Percentiles rank a stretch among this genome's conserved stretches.
These are phyloP conservation scores for Callionymus lyra DNA, from an alignment of 2,113 vertebrate species.

Conservation along the genomic window DNA sequence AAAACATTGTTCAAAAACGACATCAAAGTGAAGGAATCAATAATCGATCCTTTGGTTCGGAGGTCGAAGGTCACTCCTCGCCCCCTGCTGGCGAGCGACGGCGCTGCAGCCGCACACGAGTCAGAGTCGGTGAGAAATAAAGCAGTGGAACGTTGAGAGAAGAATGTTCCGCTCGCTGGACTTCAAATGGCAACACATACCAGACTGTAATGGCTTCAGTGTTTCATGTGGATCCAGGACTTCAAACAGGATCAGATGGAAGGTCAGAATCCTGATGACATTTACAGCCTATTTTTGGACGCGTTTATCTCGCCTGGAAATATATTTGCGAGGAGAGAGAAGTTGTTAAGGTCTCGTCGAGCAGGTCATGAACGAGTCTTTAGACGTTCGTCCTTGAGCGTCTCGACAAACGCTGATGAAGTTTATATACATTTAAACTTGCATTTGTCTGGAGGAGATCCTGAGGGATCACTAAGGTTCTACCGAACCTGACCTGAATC, in stretches of 20 bases:
- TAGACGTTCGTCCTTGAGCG: too few relatives aligned
- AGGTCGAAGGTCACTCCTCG: conserved; percentile 52
- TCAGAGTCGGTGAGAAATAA: conserved; percentile 17
- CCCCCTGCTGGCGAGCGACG: conserved; percentile 51
- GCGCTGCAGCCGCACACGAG: too few relatives aligned
- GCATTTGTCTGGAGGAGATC: too few relatives aligned
- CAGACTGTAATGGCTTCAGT: conserved; percentile 5
- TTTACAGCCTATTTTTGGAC: conserved; percentile 13
- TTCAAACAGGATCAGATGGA: conserved; percentile 24
- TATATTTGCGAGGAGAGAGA: not conserved
- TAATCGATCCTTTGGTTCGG: too few relatives aligned
- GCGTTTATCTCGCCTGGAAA: too few relatives aligned
- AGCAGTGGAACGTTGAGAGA: conserved; percentile 22
- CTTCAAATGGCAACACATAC: conserved; percentile 27
- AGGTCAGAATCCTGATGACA: conserved; percentile 1
- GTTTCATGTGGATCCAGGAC: conserved; percentile 12
- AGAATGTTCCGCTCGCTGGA: conserved; percentile 17
- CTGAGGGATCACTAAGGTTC: too few relatives aligned
- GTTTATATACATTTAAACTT: too few relatives aligned
- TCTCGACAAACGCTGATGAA: too few relatives aligned
- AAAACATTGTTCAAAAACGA: conserved; percentile 5
- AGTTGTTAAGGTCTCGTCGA: too few relatives aligned
- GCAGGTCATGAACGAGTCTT: too few relatives aligned
- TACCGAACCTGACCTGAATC: too few relatives aligned
- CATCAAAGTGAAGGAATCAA: too few relatives aligned